Evolutionary conservation across 2,797 vertebrate genomes (phyloP).

Genomic region (Capromys pilorides): DNA sequence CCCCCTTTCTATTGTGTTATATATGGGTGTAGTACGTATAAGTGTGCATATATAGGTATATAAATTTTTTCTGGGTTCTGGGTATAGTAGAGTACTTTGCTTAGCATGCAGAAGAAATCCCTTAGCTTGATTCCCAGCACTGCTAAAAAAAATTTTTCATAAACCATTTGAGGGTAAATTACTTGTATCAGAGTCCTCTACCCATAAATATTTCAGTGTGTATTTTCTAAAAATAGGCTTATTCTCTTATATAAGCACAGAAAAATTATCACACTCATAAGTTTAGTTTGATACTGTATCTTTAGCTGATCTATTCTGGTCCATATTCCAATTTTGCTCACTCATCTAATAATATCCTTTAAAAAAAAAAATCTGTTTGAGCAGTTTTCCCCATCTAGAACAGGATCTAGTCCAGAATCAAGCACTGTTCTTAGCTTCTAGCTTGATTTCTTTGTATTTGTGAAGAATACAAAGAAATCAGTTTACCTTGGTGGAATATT

Average conservation of each 20-base stretch:
- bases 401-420: neutral
- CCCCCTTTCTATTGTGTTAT: neutral
- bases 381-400: neutral
- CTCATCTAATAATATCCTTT: neutral
- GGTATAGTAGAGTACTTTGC: neutral
- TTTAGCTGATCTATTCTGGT: constrained; percentile 6
- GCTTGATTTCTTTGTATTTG: neutral
- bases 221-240: constrained; percentile 27
- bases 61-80: neutral
- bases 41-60: neutral
- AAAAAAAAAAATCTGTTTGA: neutral
- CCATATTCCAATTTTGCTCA: neutral
- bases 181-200: neutral
- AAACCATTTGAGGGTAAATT: neutral
- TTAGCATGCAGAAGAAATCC: neutral
- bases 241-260: constrained; percentile 34
- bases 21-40: too few relatives aligned
- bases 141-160: neutral
- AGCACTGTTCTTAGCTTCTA: neutral
- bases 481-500: constrained; percentile 97
- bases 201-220: neutral
- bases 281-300: neutral
- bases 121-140: neutral
- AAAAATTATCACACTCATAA: constrained; percentile 32
- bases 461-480: constrained; percentile 52